These are phyloP conservation scores for Scomberomorus guttatus DNA, from an alignment of 2,797 vertebrate species.

Conservation along the genomic window DNA sequence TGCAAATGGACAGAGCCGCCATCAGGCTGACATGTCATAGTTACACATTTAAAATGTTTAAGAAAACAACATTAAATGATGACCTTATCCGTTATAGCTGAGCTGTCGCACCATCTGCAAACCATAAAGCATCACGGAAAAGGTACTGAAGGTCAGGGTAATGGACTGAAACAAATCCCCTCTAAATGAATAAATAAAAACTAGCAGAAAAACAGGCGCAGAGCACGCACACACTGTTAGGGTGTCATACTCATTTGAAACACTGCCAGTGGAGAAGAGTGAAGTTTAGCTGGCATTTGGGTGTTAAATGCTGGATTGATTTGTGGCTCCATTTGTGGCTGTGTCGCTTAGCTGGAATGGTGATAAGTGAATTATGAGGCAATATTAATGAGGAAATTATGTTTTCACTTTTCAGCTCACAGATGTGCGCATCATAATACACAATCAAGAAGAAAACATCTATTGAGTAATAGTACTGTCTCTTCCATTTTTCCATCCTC, in stretches of 20 bases:
- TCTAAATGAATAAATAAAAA: background rate
- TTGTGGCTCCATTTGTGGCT: conserved; percentile 5
- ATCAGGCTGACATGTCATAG: background rate
- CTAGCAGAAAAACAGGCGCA: background rate
- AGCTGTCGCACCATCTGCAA: conserved; percentile 44
- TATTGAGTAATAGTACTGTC: background rate
- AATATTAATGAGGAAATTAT: conserved; percentile 24
- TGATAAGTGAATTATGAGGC: background rate
- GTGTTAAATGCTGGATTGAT: background rate
- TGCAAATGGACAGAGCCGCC: background rate
- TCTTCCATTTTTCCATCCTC: background rate
- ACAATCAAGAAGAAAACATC: background rate
- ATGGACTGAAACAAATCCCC: conserved; percentile 48
- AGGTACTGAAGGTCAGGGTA: conserved; percentile 33
- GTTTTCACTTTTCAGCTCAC: background rate
- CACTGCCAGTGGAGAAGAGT: background rate
- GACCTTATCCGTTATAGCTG: conserved; percentile 18
- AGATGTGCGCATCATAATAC: background rate
- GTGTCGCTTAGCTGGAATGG: background rate
- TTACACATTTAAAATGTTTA: conserved; percentile 21
- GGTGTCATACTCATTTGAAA: conserved; percentile 19
- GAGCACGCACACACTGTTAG: background rate
- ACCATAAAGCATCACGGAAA: conserved; percentile 18
- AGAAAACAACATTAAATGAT: background rate
- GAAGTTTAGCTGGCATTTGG: background rate